Evolutionary conservation across 92 coral and sea anemone genomes (phyloP).

Genomic region (Zoanthus sociatus): DNA sequence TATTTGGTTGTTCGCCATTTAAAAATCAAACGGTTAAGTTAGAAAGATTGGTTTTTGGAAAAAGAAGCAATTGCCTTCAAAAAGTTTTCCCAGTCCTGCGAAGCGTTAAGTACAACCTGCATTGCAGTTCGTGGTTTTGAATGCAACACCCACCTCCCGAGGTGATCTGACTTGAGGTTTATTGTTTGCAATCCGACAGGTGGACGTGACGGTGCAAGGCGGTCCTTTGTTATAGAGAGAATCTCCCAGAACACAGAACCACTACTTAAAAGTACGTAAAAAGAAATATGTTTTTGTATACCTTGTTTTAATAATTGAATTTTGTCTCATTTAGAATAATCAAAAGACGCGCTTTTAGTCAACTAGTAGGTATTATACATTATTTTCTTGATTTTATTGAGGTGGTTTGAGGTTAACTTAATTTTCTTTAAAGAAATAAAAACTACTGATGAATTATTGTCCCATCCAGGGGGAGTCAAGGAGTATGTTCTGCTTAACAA

Average conservation of each 20-base stretch:
- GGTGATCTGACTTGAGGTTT: neutral
- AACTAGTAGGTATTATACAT: no score
- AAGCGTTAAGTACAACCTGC: slow-evolving; percentile 28
- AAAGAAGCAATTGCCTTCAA: neutral
- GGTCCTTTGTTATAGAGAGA: slow-evolving; percentile 32
- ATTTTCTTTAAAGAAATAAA: no score
- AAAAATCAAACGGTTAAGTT: neutral
- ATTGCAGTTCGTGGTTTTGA: slow-evolving; percentile 11
- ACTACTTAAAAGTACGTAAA: slow-evolving; percentile 18
- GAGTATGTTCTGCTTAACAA: no score
- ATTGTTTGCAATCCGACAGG: slow-evolving; percentile 10
- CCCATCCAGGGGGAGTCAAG: no score
- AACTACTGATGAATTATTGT: no score
- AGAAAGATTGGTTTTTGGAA: neutral
- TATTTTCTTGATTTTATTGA: no score
- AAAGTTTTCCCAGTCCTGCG: neutral
- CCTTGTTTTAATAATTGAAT: neutral
- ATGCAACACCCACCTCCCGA: slow-evolving; percentile 9
- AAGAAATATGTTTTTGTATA: neutral
- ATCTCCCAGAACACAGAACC: neutral
- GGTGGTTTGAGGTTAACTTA: no score
- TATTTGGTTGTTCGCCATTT: neutral
- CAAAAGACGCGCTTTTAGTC: no score
- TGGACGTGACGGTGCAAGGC: neutral
- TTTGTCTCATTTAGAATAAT: neutral